phyloP scores from a whole-genome alignment of 2,888 invertebrate species.

The Tuberolachnus salignus region DNA sequence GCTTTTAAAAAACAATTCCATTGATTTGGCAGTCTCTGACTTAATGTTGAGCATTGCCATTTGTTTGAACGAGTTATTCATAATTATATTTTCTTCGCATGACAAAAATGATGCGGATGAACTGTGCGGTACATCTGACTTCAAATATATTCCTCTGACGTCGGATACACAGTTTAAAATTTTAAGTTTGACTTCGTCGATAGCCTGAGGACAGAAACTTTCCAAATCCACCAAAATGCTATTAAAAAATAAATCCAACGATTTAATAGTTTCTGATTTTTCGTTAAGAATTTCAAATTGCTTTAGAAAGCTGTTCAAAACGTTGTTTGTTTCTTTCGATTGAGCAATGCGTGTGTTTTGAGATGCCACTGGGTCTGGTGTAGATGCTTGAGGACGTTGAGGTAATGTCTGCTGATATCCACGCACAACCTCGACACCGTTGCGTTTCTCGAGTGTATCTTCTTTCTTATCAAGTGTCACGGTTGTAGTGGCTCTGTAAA shows the following conservation, averaged over 20 bases:
- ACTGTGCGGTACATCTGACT: neutral
- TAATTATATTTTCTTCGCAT: neutral
- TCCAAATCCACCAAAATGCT: conserved; percentile 1
- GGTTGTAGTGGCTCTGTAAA: neutral
- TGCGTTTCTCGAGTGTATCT: neutral
- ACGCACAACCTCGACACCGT: neutral
- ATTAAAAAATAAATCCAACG: conserved; percentile 21
- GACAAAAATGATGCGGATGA: no score
- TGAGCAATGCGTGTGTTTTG: neutral
- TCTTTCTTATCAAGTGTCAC: neutral
- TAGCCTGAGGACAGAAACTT: neutral
- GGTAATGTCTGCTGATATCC: neutral
- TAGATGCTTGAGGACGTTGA: neutral
- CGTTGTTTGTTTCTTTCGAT: neutral
- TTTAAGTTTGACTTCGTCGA: conserved; percentile 4
- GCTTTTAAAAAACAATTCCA: conserved; percentile 22
- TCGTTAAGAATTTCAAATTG: conserved; percentile 1
- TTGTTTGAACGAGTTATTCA: neutral
- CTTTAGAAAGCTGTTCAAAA: neutral
- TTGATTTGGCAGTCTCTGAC: neutral
- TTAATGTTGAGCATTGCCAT: neutral
- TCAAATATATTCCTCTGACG: neutral
- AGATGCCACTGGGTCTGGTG: neutral
- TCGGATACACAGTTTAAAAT: conserved; percentile 22
- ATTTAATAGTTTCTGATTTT: conserved; percentile 2